Percentiles rank a stretch among this genome's conserved stretches.
Conservation (phyloP, 2,888 invertebrate genomes). For the Alsophila aescularia region DNA sequence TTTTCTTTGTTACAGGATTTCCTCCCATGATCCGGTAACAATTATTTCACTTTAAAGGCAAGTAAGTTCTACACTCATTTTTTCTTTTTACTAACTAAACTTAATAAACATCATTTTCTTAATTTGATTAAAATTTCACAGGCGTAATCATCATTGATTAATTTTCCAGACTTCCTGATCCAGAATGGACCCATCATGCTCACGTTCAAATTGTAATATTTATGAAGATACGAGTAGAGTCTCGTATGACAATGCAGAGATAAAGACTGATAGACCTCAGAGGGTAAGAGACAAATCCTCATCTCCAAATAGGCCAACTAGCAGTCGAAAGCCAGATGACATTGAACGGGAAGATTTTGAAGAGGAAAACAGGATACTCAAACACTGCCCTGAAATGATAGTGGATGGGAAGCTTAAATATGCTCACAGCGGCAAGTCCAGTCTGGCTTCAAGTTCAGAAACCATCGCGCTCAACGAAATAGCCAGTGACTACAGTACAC, state of each 20-base stretch:
- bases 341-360: constrained; percentile 77
- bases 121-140: not conserved
- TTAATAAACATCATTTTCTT: too few relatives aligned
- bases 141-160: not conserved
- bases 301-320: constrained; percentile 47
- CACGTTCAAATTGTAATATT: constrained; percentile 64
- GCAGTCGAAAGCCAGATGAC: constrained; percentile 64
- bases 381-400: constrained; percentile 71
- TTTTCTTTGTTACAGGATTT: constrained; percentile 41
- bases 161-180: constrained; percentile 1
- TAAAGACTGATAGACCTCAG: constrained; percentile 67
- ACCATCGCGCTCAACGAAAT: constrained; percentile 69
- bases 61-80: constrained; percentile 35
- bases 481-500: constrained; percentile 62
- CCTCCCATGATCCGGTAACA: constrained; percentile 52
- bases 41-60: constrained; percentile 25
- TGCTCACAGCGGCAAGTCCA: constrained; percentile 69
- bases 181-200: constrained; percentile 79
- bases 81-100: too few relatives aligned
- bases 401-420: constrained; percentile 68
- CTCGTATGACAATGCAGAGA: constrained; percentile 62
- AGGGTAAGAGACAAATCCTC: constrained; percentile 50
- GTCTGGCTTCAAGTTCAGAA: constrained; percentile 72
- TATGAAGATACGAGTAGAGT: constrained; percentile 58
- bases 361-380: constrained; percentile 75